phyloP scores from a whole-genome alignment of 2,888 invertebrate genomes.

The Athalia circularis region DNA sequence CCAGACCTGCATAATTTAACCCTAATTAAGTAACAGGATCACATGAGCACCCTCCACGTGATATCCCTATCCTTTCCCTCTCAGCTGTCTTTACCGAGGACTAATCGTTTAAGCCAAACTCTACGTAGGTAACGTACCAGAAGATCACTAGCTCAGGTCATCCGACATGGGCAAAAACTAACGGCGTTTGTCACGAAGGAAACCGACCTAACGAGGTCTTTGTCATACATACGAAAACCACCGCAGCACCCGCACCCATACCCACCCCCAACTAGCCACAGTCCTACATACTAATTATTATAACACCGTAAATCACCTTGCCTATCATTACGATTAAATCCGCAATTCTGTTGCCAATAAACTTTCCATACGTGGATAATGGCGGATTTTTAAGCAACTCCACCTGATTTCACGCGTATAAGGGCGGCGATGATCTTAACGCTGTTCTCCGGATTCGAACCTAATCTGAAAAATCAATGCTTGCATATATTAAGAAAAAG shows the following conservation, averaged over 20 bases:
- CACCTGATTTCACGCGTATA: no score
- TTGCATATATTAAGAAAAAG: no score
- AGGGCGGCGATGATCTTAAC: no score
- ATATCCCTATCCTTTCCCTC: conserved; percentile 46
- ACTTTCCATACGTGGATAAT: no score
- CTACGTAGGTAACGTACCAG: conserved; percentile 52
- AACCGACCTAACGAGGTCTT: background rate
- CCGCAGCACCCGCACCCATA: background rate
- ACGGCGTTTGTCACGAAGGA: conserved; percentile 30
- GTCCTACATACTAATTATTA: conserved; percentile 52
- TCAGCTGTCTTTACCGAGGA: conserved; percentile 42
- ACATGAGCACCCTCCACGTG: conserved; percentile 55
- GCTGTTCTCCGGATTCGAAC: no score
- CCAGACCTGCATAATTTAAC: conserved; percentile 61
- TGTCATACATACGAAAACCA: background rate
- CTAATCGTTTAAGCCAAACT: conserved; percentile 57
- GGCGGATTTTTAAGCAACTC: no score
- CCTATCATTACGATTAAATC: background rate
- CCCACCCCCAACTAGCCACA: conserved; percentile 18
- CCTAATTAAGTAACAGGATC: conserved; percentile 59
- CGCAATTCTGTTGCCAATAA: no score
- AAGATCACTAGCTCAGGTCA: background rate
- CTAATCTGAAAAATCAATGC: no score
- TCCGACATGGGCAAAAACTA: conserved; percentile 20
- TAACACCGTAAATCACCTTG: conserved; percentile 3